Evolutionary conservation across 2,888 invertebrate genomes (phyloP), one percentile per base, ranked within the genome.

Genomic region (Eretmocerus hayati): DNA sequence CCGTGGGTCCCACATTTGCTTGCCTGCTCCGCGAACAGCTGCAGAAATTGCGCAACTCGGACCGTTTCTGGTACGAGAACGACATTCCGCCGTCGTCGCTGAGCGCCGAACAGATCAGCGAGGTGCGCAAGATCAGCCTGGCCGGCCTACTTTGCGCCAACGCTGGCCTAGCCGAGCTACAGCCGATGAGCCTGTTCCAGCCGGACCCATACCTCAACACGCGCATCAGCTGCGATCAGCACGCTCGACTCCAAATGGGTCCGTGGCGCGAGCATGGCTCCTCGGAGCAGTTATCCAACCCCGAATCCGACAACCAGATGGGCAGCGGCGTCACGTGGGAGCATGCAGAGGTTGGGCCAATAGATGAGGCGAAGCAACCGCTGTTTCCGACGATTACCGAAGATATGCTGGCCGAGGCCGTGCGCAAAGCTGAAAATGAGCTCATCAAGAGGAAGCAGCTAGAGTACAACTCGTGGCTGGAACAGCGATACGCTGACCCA

Each of bases 21-120:
- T 95, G 94, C 62, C 76, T 95, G 6, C 66, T 94, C 9, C 86
- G 84, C 21, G 71, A 83, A 45, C 94, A 94, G 69, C 92, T 95
- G 67, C 80, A 82, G 32, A 81, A 84, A 55, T 73, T 91, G 5
- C 83, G 90, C 61, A 84, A 84, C 60, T 88, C 91, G 45, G 95
- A 95, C 75, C 77, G 94, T 54, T 94, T 92, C 69, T 95, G 93
- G 92, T 94, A 92, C 64, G 94, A 95, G 71, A 93, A 93, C 66
- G 92, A 93, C 64, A 77, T 92, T 38, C 92, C 91, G 0, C 91
- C 91, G 1, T 90, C 90, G 15, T 85, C 90, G 0, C 78, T 92
- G 54, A 80, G 77, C 0, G 76, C 81, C 50, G 84, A 84, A 41
- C 91, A 92, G 66, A 74, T 93, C 9, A 81, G 81, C 46, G 90